A percentile compares a stretch with the other conserved stretches of the same genome.
These are phyloP conservation scores for Drosophila nikananu DNA, from an alignment of 1,140 invertebrate genomes.

Conservation along the genomic window DNA sequence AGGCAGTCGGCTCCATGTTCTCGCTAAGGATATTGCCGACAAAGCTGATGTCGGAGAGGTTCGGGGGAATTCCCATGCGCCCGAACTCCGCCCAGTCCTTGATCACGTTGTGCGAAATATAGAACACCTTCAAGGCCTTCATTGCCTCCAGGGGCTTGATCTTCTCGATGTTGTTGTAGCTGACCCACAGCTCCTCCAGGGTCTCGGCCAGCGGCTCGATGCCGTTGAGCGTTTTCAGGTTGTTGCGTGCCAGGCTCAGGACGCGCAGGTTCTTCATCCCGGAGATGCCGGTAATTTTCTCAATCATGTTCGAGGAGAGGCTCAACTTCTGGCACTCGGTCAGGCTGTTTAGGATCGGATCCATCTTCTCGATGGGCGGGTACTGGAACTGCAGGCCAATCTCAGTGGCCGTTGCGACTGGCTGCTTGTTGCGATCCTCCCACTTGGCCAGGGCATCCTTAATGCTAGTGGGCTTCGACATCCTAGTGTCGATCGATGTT, in stretches of 20 bases:
- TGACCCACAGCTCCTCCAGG: constrained; percentile 96
- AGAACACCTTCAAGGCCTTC: constrained; percentile 93
- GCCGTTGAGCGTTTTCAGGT: constrained; percentile 94
- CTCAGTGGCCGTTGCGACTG: constrained; percentile 89
- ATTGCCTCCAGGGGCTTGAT: constrained; percentile 94
- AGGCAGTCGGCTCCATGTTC: constrained; percentile 89
- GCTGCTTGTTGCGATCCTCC: constrained; percentile 91
- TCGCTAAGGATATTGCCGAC: constrained; percentile 95
- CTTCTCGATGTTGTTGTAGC: constrained; percentile 97
- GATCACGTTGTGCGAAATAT: constrained; percentile 95
- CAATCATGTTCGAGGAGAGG: constrained; percentile 96
- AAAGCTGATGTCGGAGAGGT: constrained; percentile 91
- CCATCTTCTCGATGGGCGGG: constrained; percentile 94
- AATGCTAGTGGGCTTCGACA: constrained; percentile 87
- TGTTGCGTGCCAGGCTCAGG: constrained; percentile 94
- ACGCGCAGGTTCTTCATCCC: constrained; percentile 93
- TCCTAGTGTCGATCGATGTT: not conserved
- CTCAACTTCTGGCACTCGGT: constrained; percentile 92
- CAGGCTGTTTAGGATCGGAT: constrained; percentile 88
- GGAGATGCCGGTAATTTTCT: constrained; percentile 93
- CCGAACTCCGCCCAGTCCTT: constrained; percentile 95
- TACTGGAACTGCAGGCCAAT: constrained; percentile 92
- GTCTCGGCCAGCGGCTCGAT: constrained; percentile 94
- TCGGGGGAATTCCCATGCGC: constrained; percentile 87
- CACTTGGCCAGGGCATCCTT: constrained; percentile 93